Evolutionary conservation across 2,888 invertebrate species (phyloP).

Genomic region (Hetaerina titia): DNA sequence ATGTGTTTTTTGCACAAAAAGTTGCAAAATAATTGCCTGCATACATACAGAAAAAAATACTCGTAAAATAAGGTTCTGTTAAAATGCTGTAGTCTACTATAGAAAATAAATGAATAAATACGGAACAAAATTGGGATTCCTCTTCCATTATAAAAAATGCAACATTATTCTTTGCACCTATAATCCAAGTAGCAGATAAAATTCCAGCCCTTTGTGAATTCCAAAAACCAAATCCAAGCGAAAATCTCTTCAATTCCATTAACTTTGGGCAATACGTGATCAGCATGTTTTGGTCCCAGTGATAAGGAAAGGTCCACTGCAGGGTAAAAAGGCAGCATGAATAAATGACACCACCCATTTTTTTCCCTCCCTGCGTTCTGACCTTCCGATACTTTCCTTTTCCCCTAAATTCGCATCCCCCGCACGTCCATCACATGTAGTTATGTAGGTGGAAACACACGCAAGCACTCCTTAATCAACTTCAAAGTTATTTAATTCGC

Average conservation of each 20-base stretch:
- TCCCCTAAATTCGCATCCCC: background rate
- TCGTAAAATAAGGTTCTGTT: too few relatives aligned
- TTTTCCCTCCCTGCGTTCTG: background rate
- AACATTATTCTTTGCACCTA: background rate
- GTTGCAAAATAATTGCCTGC: too few relatives aligned
- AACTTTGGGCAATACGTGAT: background rate
- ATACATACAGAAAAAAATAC: too few relatives aligned
- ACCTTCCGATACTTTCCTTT: background rate
- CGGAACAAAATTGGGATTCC: background rate
- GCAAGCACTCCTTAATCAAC: background rate
- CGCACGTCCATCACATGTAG: background rate
- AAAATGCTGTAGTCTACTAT: background rate
- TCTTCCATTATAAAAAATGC: background rate
- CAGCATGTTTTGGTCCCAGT: background rate
- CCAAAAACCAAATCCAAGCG: background rate
- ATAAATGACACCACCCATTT: slow-evolving; percentile 4
- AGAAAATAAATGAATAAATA: background rate
- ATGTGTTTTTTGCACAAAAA: too few relatives aligned
- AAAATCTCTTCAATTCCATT: background rate
- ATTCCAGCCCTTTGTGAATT: background rate
- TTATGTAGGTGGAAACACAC: background rate
- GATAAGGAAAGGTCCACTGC: slow-evolving; percentile 1
- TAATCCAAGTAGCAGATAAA: background rate
- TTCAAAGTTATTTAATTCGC: background rate
- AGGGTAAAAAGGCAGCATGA: background rate